Percentiles rank a stretch among this genome's conserved stretches.
phyloP scores from a whole-genome alignment of 2,797 vertebrate species.

The Brachymystax lenok region DNA sequence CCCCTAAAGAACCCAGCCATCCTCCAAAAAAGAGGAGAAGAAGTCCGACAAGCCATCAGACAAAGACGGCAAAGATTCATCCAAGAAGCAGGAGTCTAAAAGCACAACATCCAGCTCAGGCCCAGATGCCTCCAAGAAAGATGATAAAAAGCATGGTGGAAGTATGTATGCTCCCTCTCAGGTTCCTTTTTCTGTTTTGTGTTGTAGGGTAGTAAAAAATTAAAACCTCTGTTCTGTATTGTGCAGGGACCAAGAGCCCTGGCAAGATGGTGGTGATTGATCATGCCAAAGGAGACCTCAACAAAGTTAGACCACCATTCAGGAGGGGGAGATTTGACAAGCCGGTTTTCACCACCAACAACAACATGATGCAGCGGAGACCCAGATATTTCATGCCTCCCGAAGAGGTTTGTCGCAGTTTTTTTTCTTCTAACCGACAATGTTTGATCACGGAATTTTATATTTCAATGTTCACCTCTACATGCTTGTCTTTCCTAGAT shows the following conservation, averaged over 20 bases:
- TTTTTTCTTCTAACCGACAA: too few relatives aligned
- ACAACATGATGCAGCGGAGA: conserved; percentile 68
- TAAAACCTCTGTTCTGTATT: background rate
- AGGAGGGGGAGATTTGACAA: conserved; percentile 87
- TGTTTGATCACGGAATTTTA: background rate
- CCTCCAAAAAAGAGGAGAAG: conserved; percentile 93
- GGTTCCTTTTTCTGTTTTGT: background rate
- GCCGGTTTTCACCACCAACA: conserved; percentile 63
- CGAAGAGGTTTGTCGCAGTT: conserved; percentile 69
- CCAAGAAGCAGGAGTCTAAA: conserved; percentile 87
- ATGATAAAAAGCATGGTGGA: conserved; percentile 88
- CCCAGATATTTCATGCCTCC: conserved; percentile 77
- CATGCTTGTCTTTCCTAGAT: conserved; percentile 65
- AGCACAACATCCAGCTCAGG: conserved; percentile 79
- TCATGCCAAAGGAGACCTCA: conserved; percentile 83
- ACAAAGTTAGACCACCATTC: conserved; percentile 80
- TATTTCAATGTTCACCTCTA: background rate
- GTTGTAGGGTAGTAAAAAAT: background rate
- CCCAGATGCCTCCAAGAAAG: conserved; percentile 83
- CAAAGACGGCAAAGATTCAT: conserved; percentile 86
- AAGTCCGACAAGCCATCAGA: conserved; percentile 91
- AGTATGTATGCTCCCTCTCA: conserved; percentile 74
- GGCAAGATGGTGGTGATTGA: conserved; percentile 82
- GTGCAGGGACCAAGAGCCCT: conserved; percentile 86
- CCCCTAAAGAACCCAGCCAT: conserved; percentile 78